A percentile compares a stretch with the other conserved stretches of the same genome.
Evolutionary conservation across 2,797 vertebrate genomes (phyloP).

Genomic region (Knipowitschia caucasica): DNA sequence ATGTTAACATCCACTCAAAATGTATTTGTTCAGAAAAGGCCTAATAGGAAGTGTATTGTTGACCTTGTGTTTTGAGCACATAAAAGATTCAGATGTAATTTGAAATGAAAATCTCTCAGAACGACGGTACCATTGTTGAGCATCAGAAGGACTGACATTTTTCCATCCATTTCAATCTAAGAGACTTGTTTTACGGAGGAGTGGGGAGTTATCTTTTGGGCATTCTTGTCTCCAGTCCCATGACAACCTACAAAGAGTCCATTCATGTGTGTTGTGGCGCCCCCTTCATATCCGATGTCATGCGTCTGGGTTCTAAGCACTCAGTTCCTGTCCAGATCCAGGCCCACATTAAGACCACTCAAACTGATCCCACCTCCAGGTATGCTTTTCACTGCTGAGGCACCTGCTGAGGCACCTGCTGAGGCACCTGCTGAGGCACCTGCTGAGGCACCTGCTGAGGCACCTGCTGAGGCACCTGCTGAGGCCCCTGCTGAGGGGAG

Average conservation of each 20-base stretch:
- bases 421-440: conserved; percentile 20
- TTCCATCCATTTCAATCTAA: conserved; percentile 4
- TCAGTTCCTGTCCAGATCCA: conserved; percentile 10
- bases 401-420: conserved; percentile 23
- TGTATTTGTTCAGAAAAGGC: too few species aligned
- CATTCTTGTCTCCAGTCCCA: conserved; percentile 63
- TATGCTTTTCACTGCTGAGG: conserved; percentile 7
- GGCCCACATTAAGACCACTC: conserved; percentile 18
- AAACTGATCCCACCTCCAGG: conserved; percentile 13
- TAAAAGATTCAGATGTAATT: too few species aligned
- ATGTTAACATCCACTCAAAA: too few species aligned
- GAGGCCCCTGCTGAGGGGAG: conserved; percentile 10
- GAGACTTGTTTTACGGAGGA: conserved; percentile 37
- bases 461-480: conserved; percentile 23
- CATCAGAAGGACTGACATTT: neutral
- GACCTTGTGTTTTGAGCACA: too few species aligned
- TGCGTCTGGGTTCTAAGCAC: conserved; percentile 47
- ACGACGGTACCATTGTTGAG: neutral
- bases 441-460: conserved; percentile 10
- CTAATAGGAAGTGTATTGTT: too few species aligned
- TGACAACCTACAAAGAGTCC: conserved; percentile 73
- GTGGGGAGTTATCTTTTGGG: conserved; percentile 63
- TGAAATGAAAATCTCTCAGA: too few species aligned
- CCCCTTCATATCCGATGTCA: conserved; percentile 63
- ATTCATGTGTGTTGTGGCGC: conserved; percentile 57